A percentile compares a stretch with the other conserved stretches of the same genome.
Conservation (phyloP, 30 jellyfish, hydroid and myxozoan species). For the Turritopsis dohrnii region DNA sequence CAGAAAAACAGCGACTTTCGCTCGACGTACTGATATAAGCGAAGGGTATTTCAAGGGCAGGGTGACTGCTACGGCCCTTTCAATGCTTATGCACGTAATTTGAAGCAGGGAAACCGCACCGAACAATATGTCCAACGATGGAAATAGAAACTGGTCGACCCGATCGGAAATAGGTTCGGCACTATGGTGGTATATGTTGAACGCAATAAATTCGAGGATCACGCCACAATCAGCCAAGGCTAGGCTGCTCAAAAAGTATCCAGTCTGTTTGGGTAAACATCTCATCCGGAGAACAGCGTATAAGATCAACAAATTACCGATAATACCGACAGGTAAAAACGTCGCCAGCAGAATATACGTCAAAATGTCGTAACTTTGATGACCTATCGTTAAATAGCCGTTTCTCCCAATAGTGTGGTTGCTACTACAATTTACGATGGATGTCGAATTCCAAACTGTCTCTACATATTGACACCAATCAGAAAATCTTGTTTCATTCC, state of each 20-base stretch:
- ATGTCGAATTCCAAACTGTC: neutral
- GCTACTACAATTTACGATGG: neutral
- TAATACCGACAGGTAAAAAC: slow-evolving; percentile 25
- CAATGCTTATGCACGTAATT: slow-evolving; percentile 27
- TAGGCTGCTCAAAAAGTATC: slow-evolving; percentile 24
- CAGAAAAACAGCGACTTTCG: slow-evolving; percentile 4
- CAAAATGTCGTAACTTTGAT: neutral
- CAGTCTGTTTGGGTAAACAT: slow-evolving; percentile 28
- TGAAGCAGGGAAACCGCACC: slow-evolving; percentile 25
- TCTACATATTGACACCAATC: neutral
- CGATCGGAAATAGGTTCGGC: slow-evolving; percentile 1
- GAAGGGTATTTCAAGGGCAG: slow-evolving; percentile 39
- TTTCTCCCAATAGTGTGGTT: neutral
- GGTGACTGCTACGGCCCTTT: slow-evolving; percentile 44
- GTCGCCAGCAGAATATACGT: slow-evolving; percentile 17
- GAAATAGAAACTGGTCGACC: slow-evolving; percentile 19
- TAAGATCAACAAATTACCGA: slow-evolving; percentile 20
- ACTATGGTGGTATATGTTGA: neutral
- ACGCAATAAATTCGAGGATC: slow-evolving; percentile 14
- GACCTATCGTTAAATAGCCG: neutral
- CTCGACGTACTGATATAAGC: slow-evolving; percentile 20
- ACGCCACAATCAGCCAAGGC: slow-evolving; percentile 34
- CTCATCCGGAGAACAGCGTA: slow-evolving; percentile 6
- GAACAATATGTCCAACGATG: slow-evolving; percentile 30
- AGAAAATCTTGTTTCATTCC: neutral